phyloP scores from a whole-genome alignment of 2,888 invertebrate species.

The Heliconius aoede region DNA sequence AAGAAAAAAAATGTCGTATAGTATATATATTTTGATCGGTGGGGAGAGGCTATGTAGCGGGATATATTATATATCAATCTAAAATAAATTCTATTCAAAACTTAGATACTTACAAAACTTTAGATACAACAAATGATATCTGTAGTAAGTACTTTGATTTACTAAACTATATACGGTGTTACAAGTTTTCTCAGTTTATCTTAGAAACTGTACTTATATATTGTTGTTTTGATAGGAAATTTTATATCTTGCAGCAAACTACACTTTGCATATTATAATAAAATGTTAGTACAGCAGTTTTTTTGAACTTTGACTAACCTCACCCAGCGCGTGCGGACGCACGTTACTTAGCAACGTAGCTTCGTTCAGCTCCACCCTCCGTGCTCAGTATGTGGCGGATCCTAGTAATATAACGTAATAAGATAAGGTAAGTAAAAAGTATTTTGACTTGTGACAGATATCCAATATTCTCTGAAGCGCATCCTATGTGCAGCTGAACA shows the following conservation, averaged over 20 bases:
- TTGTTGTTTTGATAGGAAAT: background rate
- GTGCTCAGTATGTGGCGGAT: no score
- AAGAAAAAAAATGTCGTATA: no score
- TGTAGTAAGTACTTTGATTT: background rate
- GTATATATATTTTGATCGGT: no score
- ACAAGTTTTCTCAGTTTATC: background rate
- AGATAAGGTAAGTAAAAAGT: background rate
- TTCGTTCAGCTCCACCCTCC: no score
- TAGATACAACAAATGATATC: background rate
- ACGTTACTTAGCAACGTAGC: no score
- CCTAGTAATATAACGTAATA: background rate
- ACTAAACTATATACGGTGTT: background rate
- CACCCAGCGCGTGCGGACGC: no score
- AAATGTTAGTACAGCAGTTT: background rate
- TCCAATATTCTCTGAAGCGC: constrained; percentile 68
- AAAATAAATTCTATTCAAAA: no score
- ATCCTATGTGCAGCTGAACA: constrained; percentile 64
- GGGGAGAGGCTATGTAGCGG: no score
- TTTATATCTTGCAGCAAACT: background rate
- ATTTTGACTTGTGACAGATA: constrained; percentile 65
- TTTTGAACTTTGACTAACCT: no score
- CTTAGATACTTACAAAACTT: no score
- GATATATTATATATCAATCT: no score
- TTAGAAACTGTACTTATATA: background rate
- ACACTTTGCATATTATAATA: background rate